Evolutionary conservation across 2,888 invertebrate genomes (phyloP).

Genomic region (Pyrrhosoma nymphula): DNA sequence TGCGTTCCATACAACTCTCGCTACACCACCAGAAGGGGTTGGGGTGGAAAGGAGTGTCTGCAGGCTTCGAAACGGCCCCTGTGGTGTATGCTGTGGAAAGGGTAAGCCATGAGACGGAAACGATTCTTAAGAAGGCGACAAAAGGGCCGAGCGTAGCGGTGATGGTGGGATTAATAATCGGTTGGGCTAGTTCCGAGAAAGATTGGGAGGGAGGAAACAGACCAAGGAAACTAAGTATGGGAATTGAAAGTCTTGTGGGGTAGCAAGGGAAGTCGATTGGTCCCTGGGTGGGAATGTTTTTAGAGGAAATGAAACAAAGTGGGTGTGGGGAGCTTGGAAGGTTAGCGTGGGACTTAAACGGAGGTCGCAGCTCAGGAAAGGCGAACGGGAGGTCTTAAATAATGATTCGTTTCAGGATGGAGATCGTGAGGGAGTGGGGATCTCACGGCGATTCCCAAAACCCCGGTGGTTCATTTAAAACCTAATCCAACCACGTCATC

Average conservation of each 20-base stretch:
- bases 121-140: neutral
- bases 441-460: neutral
- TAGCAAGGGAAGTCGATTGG: neutral
- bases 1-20: neutral
- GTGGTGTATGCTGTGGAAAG: too few species aligned
- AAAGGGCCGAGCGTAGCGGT: neutral
- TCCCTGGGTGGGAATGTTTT: neutral
- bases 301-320: neutral
- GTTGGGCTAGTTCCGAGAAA: neutral
- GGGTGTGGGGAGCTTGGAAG: neutral
- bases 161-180: neutral
- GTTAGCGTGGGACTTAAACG: neutral
- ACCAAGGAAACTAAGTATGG: neutral
- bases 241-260: neutral
- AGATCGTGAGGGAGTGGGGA: neutral
- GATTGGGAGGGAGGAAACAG: neutral
- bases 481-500: neutral
- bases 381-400: slow-evolving; percentile 30
- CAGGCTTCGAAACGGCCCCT: too few species aligned
- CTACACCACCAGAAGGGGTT: neutral
- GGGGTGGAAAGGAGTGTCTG: too few species aligned
- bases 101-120: neutral
- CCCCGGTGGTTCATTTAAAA: neutral
- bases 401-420: slow-evolving; percentile 29
- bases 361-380: neutral